These are phyloP conservation scores for Amphiprion ocellaris DNA, from an alignment of 2,113 vertebrate genomes.

Conservation along the genomic window DNA sequence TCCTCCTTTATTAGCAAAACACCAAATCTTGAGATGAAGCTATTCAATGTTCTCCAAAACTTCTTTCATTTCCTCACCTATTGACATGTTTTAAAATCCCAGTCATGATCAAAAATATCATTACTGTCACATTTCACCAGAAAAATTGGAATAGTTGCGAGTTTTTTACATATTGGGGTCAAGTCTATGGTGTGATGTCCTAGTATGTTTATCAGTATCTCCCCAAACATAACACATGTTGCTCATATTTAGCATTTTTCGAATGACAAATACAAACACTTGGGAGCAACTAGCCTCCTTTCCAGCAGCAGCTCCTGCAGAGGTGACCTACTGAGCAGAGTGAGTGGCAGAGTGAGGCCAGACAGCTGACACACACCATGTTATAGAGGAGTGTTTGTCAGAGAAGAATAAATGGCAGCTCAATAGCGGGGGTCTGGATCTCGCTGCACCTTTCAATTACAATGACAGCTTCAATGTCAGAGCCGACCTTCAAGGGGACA, in stretches of 20 bases:
- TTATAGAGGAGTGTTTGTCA: conserved; percentile 23
- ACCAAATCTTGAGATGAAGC: background rate
- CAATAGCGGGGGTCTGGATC: conserved; percentile 10
- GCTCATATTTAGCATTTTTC: conserved; percentile 56
- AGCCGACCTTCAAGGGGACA: background rate
- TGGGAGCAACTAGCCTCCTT: conserved; percentile 59
- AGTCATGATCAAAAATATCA: conserved; percentile 13
- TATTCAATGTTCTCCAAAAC: background rate
- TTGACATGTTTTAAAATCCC: background rate
- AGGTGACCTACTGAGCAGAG: conserved; percentile 59
- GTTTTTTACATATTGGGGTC: conserved; percentile 34
- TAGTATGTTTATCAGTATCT: conserved; percentile 21
- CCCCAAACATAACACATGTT: conserved; percentile 40
- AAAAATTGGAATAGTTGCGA: background rate
- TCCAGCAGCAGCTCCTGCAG: conserved; percentile 27
- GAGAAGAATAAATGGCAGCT: conserved; percentile 39
- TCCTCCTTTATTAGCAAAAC: background rate
- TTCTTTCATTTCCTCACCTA: background rate
- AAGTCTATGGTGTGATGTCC: conserved; percentile 33
- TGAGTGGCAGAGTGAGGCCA: conserved; percentile 66
- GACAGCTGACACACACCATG: conserved; percentile 25
- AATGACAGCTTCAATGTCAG: conserved; percentile 23
- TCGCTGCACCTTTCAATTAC: conserved; percentile 43
- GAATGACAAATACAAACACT: conserved; percentile 47
- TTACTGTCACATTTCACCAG: background rate